Evolutionary conservation across 1,140 invertebrate species (phyloP).

Genomic region (Matsumurasca onukii): DNA sequence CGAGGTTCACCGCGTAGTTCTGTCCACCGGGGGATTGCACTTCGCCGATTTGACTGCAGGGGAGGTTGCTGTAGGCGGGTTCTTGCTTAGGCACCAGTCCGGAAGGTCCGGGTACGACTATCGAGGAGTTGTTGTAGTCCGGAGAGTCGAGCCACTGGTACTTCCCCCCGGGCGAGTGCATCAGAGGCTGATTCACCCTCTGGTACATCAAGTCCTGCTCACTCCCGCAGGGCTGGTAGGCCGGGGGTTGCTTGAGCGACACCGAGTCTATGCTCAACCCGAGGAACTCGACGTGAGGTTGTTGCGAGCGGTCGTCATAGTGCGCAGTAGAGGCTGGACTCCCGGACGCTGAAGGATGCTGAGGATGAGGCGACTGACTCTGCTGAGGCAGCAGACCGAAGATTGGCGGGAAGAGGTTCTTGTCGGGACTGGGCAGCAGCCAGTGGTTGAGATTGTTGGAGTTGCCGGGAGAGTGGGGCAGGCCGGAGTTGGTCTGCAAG

Average conservation of each 20-base stretch:
- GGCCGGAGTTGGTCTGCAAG: conserved; percentile 45
- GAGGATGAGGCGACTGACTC: conserved; percentile 45
- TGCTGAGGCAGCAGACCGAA: conserved; percentile 52
- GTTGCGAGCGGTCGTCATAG: conserved; percentile 54
- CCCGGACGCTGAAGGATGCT: conserved; percentile 32
- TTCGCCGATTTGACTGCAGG: conserved; percentile 36
- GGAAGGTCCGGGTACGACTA: conserved; percentile 51
- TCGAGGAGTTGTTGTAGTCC: conserved; percentile 51
- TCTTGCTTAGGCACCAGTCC: conserved; percentile 75
- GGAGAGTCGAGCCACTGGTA: conserved; percentile 62
- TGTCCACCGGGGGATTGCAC: conserved; percentile 44
- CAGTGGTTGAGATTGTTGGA: conserved; percentile 48
- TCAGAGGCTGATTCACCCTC: conserved; percentile 47
- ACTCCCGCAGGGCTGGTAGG: conserved; percentile 29
- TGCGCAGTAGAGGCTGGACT: conserved; percentile 43
- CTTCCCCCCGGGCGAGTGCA: conserved; percentile 50
- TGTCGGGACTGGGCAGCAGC: conserved; percentile 62
- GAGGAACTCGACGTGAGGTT: conserved; percentile 57
- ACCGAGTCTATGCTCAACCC: conserved; percentile 62
- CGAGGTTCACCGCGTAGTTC: conserved; percentile 68
- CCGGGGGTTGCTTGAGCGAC: conserved; percentile 48
- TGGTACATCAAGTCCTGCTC: conserved; percentile 49
- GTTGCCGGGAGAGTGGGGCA: conserved; percentile 42
- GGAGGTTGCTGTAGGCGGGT: conserved; percentile 49
- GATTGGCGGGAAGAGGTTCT: conserved; percentile 58